Conservation (phyloP, 2,113 vertebrate genomes). For the Megaceryle maxima region DNA sequence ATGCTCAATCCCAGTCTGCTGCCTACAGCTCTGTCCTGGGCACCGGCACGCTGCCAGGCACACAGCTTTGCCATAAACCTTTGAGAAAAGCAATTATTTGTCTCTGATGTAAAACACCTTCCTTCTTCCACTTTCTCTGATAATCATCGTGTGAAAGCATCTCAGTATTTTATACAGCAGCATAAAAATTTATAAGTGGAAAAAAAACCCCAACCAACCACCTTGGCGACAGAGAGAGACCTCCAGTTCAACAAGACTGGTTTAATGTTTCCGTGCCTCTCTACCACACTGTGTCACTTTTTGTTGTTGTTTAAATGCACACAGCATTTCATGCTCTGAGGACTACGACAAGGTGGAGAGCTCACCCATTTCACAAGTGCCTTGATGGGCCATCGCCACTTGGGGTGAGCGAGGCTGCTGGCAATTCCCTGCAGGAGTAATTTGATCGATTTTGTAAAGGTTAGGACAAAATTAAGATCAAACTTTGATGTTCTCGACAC, state of each 20-base stretch:
- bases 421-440: neutral
- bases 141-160: neutral
- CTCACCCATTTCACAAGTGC: neutral
- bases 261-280: neutral
- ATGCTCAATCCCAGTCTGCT: neutral
- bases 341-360: neutral
- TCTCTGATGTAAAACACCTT: neutral
- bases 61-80: neutral
- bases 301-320: neutral
- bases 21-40: neutral
- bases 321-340: neutral
- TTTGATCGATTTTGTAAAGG: conserved; percentile 42
- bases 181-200: neutral
- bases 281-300: neutral
- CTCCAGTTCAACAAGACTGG: neutral
- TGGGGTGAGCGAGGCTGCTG: neutral
- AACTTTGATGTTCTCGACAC: neutral
- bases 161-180: neutral
- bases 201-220: neutral
- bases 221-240: neutral
- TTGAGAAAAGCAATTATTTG: neutral
- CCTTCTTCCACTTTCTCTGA: neutral
- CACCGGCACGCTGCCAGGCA: neutral
- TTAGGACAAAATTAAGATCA: conserved; percentile 60
- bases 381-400: neutral